phyloP scores from a whole-genome alignment of 2,797 vertebrate species.

The Semaprochilodus insignis region DNA sequence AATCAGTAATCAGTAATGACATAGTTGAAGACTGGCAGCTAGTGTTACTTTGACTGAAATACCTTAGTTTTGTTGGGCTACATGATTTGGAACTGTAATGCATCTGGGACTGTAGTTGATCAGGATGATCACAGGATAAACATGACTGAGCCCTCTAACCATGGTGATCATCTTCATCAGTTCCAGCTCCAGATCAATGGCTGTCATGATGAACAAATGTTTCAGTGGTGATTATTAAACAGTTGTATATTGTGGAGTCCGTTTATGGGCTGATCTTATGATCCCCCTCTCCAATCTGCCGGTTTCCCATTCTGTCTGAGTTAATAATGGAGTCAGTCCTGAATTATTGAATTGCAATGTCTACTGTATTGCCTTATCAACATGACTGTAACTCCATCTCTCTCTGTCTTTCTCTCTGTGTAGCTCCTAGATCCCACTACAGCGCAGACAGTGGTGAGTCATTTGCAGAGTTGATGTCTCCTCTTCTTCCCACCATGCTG shows the following conservation, averaged over 20 bases:
- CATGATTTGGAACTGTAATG: background rate
- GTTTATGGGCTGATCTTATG: background rate
- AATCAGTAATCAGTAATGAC: background rate
- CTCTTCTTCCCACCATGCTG: background rate
- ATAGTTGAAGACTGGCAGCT: background rate
- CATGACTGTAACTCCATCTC: background rate
- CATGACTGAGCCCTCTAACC: too few species aligned
- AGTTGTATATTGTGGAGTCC: background rate
- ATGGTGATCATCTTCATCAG: too few species aligned
- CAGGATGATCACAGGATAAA: background rate
- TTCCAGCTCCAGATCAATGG: too few species aligned
- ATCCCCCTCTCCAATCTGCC: background rate
- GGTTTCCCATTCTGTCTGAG: constrained; percentile 5
- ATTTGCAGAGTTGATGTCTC: constrained; percentile 57
- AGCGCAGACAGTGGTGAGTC: constrained; percentile 90
- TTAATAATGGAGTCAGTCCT: background rate
- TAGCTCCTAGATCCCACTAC: constrained; percentile 88
- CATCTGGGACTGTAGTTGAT: too few species aligned
- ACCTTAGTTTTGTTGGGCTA: background rate
- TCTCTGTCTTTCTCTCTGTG: constrained; percentile 56
- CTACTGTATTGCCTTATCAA: background rate
- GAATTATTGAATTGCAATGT: background rate
- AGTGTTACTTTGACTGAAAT: background rate
- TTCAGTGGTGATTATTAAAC: too few species aligned
- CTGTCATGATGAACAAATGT: background rate